These are phyloP conservation scores for cat (Felis catus) DNA, from an alignment of 2,113 vertebrate species.

Conservation along the genomic window F.catus_Fca126_mat1.0 CM031416.1:100743501-100744000, in stretches of 20 bases:
- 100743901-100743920: background rate
- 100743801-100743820: background rate
- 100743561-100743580: background rate
- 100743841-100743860: background rate
- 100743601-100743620: background rate
- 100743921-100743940: background rate
- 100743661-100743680: background rate
- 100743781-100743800: background rate
- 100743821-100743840: background rate
- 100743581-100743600: background rate
- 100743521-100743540: background rate
- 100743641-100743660: background rate
- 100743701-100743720: background rate
- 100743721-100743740: conserved; percentile 24
- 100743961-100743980: conserved; percentile 93
- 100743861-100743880: background rate
- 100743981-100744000: conserved; percentile 95
- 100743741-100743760: background rate
- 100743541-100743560: background rate
- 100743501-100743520: no score
- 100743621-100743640: background rate
- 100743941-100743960: background rate
- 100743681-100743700: background rate
- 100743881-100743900: background rate
- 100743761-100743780: background rate